Percentiles rank a stretch among this genome's conserved stretches.
Evolutionary conservation across 2,113 vertebrate species (phyloP).

Genomic region (Chitala chitala): DNA sequence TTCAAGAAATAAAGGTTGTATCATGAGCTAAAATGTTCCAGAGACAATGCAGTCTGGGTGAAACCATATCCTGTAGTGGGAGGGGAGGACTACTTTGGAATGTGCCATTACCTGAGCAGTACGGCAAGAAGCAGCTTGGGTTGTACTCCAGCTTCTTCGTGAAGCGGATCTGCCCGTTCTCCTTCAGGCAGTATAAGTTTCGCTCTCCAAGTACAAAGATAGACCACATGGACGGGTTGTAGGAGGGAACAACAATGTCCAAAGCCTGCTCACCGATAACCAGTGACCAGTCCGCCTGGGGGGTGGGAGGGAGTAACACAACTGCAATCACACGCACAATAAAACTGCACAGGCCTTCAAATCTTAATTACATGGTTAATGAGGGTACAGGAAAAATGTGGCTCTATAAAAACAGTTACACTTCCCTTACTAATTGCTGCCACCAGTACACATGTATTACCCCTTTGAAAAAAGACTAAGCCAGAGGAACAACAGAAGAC

Average conservation of each 20-base stretch:
- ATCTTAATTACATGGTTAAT: neutral
- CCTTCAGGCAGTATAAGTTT: slow-evolving; percentile 89
- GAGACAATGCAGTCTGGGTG: too few relatives aligned
- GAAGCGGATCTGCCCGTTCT: slow-evolving; percentile 90
- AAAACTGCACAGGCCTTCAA: neutral
- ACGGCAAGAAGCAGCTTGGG: slow-evolving; percentile 92
- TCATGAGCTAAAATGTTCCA: too few relatives aligned
- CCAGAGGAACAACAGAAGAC: too few relatives aligned
- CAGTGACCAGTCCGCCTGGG: slow-evolving; percentile 87
- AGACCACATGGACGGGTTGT: slow-evolving; percentile 69
- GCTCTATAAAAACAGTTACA: too few relatives aligned
- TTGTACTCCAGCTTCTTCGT: slow-evolving; percentile 96
- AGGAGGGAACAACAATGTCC: slow-evolving; percentile 74
- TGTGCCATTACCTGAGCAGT: slow-evolving; percentile 73
- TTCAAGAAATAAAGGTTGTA: too few relatives aligned
- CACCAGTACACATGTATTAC: too few relatives aligned
- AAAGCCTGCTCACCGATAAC: slow-evolving; percentile 88
- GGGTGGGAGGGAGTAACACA: slow-evolving; percentile 35
- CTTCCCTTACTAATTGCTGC: too few relatives aligned
- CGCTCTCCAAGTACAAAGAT: slow-evolving; percentile 89
- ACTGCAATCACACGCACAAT: slow-evolving; percentile 15
- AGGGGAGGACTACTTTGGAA: too few relatives aligned
- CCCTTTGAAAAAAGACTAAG: too few relatives aligned
- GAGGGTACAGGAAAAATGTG: neutral
- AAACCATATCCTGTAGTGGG: too few relatives aligned